Conservation (phyloP, 2,888 invertebrate species). For the Chalcosyrphus nemorum region DNA sequence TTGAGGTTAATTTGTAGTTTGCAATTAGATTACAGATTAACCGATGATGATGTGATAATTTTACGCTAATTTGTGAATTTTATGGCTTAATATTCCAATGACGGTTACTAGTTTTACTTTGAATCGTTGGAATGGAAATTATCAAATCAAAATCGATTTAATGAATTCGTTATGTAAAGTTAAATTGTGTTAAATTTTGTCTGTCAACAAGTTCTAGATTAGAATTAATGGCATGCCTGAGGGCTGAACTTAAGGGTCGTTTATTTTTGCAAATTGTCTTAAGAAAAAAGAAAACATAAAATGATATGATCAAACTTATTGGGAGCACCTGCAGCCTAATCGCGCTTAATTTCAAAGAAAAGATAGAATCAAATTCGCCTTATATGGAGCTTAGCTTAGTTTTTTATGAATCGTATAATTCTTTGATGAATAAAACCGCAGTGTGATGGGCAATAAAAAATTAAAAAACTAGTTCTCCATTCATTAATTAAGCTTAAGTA, state of each 20-base stretch:
- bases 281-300: too few species aligned
- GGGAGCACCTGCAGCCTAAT: too few species aligned
- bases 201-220: neutral
- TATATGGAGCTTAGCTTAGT: too few species aligned
- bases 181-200: neutral
- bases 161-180: neutral
- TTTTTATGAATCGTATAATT: neutral
- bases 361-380: too few species aligned
- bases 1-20: neutral
- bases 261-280: too few species aligned
- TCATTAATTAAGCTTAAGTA: neutral
- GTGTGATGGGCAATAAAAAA: too few species aligned
- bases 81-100: neutral
- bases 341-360: too few species aligned
- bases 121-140: neutral
- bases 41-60: slow-evolving; percentile 23
- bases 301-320: too few species aligned
- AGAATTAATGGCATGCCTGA: too few species aligned
- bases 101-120: slow-evolving; percentile 5
- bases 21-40: neutral
- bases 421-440: slow-evolving; percentile 2
- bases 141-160: neutral
- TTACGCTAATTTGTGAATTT: slow-evolving; percentile 5
- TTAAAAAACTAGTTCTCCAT: slow-evolving; percentile 3
- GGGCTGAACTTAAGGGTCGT: too few species aligned